Conservation (phyloP, 2,113 vertebrate species). For the Microcebus tavaratra region DNA sequence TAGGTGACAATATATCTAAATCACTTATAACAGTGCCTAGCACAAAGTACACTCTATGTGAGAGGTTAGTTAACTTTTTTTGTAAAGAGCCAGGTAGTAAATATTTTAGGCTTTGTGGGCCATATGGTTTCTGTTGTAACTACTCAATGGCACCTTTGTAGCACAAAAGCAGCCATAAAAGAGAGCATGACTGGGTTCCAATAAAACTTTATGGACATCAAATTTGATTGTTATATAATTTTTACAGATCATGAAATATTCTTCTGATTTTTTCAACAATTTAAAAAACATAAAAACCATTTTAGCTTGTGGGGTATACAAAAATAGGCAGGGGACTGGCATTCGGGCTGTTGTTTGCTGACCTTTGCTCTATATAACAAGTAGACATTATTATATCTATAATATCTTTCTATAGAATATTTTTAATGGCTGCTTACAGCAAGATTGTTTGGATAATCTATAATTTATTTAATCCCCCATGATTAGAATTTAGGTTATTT, state of each 20-base stretch:
- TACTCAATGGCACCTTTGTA: neutral
- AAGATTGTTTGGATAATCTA: conserved; percentile 9
- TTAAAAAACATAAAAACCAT: neutral
- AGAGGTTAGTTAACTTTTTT: neutral
- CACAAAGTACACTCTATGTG: neutral
- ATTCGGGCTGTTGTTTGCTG: neutral
- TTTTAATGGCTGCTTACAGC: neutral
- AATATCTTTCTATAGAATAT: neutral
- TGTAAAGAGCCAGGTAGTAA: neutral
- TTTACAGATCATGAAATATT: neutral
- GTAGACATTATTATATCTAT: neutral
- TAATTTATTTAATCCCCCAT: neutral
- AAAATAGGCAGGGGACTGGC: neutral
- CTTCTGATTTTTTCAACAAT: neutral
- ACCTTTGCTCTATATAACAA: neutral
- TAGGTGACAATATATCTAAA: neutral
- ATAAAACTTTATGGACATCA: neutral
- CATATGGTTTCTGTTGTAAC: neutral
- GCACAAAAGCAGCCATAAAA: neutral
- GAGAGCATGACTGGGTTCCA: neutral
- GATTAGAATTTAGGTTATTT: conserved; percentile 3
- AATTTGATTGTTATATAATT: conserved; percentile 22
- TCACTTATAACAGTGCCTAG: neutral
- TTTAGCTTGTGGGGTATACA: neutral
- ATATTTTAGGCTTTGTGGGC: neutral